These are phyloP conservation scores for Bostrychus sinensis DNA, from an alignment of 2,113 vertebrate species.

Conservation along the genomic window DNA sequence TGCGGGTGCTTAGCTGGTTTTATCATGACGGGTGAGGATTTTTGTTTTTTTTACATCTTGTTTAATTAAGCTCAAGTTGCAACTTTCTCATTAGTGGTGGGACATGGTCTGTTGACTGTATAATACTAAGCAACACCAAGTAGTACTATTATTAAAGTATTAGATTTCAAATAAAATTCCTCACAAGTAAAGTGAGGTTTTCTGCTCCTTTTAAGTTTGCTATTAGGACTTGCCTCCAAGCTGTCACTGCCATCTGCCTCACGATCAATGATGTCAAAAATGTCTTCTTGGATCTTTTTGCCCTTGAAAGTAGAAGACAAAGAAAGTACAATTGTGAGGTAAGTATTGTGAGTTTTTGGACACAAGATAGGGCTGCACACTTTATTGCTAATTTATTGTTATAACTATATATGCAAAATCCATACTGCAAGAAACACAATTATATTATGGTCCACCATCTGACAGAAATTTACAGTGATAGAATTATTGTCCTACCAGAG, in stretches of 20 bases:
- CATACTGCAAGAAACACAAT: too few species aligned
- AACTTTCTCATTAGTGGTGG: not conserved
- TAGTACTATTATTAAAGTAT: not conserved
- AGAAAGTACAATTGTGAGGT: not conserved
- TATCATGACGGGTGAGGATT: slow-evolving; percentile 43
- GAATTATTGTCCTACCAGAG: too few species aligned
- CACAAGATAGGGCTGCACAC: too few species aligned
- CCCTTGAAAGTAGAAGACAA: slow-evolving; percentile 79
- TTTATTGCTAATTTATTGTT: too few species aligned
- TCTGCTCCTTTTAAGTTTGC: slow-evolving; percentile 4
- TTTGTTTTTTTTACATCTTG: slow-evolving; percentile 29
- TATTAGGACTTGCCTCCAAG: slow-evolving; percentile 86
- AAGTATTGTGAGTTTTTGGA: not conserved
- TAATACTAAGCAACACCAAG: not conserved
- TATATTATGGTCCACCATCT: too few species aligned
- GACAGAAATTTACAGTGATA: too few species aligned
- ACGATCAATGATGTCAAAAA: slow-evolving; percentile 98
- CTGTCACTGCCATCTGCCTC: slow-evolving; percentile 99
- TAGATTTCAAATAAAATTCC: slow-evolving; percentile 19
- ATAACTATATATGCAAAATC: too few species aligned
- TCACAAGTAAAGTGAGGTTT: not conserved
- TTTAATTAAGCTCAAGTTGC: slow-evolving; percentile 8
- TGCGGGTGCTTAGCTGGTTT: slow-evolving; percentile 40
- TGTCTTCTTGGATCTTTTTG: slow-evolving; percentile 98
- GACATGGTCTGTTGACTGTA: not conserved